Base-by-base conservation (phyloP, 2,113 vertebrate species). In the Conger conger region DNA sequence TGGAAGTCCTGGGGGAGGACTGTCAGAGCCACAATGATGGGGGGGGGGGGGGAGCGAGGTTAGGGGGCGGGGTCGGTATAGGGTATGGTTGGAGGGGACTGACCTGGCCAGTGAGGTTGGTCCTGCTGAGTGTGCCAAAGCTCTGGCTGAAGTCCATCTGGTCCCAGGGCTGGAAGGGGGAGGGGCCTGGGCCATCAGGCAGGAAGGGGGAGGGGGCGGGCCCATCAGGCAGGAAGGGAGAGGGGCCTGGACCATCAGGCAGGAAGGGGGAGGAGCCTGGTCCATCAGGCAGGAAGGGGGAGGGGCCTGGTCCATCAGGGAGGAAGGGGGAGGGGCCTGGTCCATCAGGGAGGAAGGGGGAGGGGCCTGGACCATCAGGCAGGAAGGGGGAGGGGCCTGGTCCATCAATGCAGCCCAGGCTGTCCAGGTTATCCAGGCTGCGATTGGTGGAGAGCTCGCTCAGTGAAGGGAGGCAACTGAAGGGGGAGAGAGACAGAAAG, bases 71-170 rank as follows among this genome's bases (percentile, higher is more conserved):
- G n/a, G 27, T 63, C 18, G 50, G 60, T 4, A 78, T 18, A 13
- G 33, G 18, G 4, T 11, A 16, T 8, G 17, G 30, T 11, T 0
- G 35, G 13, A 13, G 9, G 38, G 3, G 4, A 79, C 97, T 94
- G 91, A 99, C 98, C 97, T 98, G 97, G 91, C 92, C 97, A 90
- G 97, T 92, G 90, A 95, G 92, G 90, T 93, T 93, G 20, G 91
- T 93, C 82, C 94, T 92, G 42, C 93, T 91, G 85, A 96, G 87
- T 0, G 95, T 98, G 93, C 97, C 97, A 63, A 96, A 95, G 92
- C 96, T 94, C 88, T 96, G 97, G 89, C 97, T 99, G 91, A 98
- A 97, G 92, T 98, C 97, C 87, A 99, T 97, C 81, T 99, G 97
- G 86, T 99, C 98, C 98, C 98, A 99, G 89, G 92, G 95, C 0